These are phyloP conservation scores for Chaetoderma sp. DNA, from an alignment of 2,888 invertebrate species.

Conservation along the genomic window DNA sequence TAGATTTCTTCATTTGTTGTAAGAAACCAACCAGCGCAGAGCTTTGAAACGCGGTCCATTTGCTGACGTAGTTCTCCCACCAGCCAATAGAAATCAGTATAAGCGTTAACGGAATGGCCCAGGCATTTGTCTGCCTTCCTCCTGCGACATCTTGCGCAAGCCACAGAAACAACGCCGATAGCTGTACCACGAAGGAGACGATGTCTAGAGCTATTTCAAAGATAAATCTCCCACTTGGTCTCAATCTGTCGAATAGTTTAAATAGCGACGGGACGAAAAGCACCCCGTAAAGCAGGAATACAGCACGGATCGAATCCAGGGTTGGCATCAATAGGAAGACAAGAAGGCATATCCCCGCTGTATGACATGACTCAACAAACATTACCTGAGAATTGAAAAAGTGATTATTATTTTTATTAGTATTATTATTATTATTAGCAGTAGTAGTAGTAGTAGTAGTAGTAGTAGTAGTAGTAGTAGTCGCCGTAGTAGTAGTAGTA, in stretches of 20 bases:
- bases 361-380: slow-evolving; percentile 88
- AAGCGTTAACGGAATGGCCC: slow-evolving; percentile 86
- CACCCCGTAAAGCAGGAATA: slow-evolving; percentile 95
- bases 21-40: slow-evolving; percentile 46
- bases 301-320: slow-evolving; percentile 92
- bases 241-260: neutral
- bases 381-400: slow-evolving; percentile 72
- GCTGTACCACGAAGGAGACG: slow-evolving; percentile 45
- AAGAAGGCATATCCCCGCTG: slow-evolving; percentile 86
- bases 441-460: no score
- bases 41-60: slow-evolving; percentile 81
- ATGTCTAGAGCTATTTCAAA: slow-evolving; percentile 50
- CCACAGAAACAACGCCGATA: slow-evolving; percentile 50
- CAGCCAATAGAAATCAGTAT: slow-evolving; percentile 91
- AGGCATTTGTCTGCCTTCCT: slow-evolving; percentile 41
- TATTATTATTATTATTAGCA: no score
- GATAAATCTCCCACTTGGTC: no score
- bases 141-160: slow-evolving; percentile 40
- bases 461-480: no score
- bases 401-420: no score
- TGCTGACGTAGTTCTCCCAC: slow-evolving; percentile 98
- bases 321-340: slow-evolving; percentile 91
- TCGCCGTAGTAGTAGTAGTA: no score
- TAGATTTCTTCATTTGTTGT: slow-evolving; percentile 78
- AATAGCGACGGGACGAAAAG: slow-evolving; percentile 85